Evolutionary conservation across 2,113 vertebrate genomes (phyloP).

Genomic region (Trematocara nigrifrons): DNA sequence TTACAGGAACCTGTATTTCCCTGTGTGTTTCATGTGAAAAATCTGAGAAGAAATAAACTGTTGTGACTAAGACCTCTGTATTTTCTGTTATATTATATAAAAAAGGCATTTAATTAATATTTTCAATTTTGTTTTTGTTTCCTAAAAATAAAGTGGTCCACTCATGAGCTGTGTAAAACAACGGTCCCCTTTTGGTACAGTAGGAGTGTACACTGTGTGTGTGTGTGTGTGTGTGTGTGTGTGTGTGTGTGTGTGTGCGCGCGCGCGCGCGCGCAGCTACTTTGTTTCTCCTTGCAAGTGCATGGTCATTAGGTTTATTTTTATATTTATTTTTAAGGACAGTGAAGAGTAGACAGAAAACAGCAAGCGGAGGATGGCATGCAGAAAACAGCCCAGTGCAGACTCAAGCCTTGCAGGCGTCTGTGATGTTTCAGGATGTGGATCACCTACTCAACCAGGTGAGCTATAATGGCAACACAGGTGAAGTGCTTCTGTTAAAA

Average conservation of each 20-base stretch:
- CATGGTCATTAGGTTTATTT: not conserved
- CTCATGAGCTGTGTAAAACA: not conserved
- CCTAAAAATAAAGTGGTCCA: not conserved
- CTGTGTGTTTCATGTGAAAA: not conserved
- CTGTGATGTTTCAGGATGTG: not conserved
- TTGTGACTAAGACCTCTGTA: not conserved
- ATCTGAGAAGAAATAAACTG: not conserved
- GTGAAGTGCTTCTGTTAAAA: not conserved
- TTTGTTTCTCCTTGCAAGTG: not conserved
- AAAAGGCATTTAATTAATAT: not conserved
- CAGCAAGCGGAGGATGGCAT: not conserved
- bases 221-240: not conserved
- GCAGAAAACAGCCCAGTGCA: not conserved
- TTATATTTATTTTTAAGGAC: not conserved
- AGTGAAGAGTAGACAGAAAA: not conserved
- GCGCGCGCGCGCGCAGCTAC: fast-evolving
- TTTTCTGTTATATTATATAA: not conserved
- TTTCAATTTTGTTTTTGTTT: not conserved
- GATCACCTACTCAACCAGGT: not conserved
- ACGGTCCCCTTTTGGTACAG: not conserved
- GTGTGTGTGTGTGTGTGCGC: fast-evolving
- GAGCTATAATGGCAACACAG: not conserved
- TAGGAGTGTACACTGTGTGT: not conserved
- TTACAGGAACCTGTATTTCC: not conserved
- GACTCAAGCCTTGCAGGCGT: not conserved